Conservation (phyloP, 30 jellyfish, hydroid and myxozoan genomes). For the Aurelia aurita region DNA sequence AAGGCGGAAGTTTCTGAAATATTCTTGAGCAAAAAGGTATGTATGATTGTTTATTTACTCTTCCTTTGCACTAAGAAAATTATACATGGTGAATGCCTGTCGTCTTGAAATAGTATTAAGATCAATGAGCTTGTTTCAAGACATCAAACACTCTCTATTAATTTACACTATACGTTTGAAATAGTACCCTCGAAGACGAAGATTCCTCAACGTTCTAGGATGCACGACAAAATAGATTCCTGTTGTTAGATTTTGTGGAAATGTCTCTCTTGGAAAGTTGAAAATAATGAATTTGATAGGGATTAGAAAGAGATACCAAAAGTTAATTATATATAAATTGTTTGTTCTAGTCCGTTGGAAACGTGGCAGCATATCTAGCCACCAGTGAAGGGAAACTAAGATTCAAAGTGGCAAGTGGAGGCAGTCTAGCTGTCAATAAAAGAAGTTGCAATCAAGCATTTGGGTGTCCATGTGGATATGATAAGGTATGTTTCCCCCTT, state of each 20-base stretch:
- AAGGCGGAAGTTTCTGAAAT: constrained; percentile 51
- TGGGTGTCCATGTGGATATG: constrained; percentile 65
- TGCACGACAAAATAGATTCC: too few species aligned
- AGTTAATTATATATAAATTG: neutral
- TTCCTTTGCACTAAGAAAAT: too few species aligned
- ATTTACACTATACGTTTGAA: neutral
- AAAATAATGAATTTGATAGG: neutral
- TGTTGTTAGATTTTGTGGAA: too few species aligned
- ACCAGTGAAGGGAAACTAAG: constrained; percentile 37
- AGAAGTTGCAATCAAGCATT: constrained; percentile 22
- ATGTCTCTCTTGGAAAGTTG: neutral
- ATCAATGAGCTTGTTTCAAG: neutral
- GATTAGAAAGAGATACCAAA: neutral
- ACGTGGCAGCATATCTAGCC: constrained; percentile 25
- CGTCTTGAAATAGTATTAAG: too few species aligned
- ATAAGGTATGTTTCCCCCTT: constrained; percentile 14
- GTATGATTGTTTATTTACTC: neutral
- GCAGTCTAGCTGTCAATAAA: constrained; percentile 16
- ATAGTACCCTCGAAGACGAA: too few species aligned
- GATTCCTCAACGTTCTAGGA: too few species aligned
- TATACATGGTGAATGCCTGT: too few species aligned
- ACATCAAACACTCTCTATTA: neutral
- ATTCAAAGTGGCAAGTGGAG: constrained; percentile 21
- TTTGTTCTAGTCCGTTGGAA: constrained; percentile 7
- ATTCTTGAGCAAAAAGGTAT: constrained; percentile 24